Evolutionary conservation across 1,140 invertebrate genomes (phyloP).

Genomic region (Epicauta chinensis): DNA sequence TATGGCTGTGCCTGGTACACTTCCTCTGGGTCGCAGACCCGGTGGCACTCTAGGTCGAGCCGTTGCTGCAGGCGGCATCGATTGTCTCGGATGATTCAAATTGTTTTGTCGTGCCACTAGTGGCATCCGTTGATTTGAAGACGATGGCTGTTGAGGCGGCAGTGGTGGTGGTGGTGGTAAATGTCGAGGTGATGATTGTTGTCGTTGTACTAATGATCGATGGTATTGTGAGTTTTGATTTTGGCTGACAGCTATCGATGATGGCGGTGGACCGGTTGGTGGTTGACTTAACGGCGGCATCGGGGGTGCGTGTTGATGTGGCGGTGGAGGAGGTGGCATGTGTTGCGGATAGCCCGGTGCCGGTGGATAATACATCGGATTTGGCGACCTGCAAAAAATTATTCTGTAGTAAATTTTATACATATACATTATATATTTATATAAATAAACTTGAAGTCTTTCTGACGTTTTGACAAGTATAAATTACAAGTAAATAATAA

Average conservation of each 20-base stretch:
- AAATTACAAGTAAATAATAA: too few relatives aligned
- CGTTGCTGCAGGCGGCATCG: background rate
- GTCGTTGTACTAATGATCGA: constrained; percentile 18
- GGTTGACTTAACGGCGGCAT: constrained; percentile 42
- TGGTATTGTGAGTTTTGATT: constrained; percentile 26
- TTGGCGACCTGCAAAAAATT: constrained; percentile 28
- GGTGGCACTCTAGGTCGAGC: background rate
- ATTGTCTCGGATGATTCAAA: background rate
- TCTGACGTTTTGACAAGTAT: too few relatives aligned
- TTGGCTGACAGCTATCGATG: constrained; percentile 2
- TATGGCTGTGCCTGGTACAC: constrained; percentile 9
- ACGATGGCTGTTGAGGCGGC: constrained; percentile 4
- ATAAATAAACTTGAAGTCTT: too few relatives aligned
- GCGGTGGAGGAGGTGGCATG: constrained; percentile 45
- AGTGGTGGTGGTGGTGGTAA: constrained; percentile 20
- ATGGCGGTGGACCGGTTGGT: constrained; percentile 25
- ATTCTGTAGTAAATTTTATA: background rate
- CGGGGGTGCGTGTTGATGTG: constrained; percentile 40
- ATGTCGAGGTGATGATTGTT: constrained; percentile 19
- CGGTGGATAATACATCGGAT: constrained; percentile 37
- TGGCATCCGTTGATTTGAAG: constrained; percentile 12
- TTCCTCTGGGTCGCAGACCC: background rate
- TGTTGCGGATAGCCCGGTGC: constrained; percentile 37
- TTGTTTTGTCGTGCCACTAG: too few relatives aligned
- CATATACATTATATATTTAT: too few relatives aligned